A percentile compares a stretch with the other conserved stretches of the same genome.
Evolutionary conservation across 1,140 invertebrate species (phyloP).

Genomic region (Procambarus clarkii): DNA sequence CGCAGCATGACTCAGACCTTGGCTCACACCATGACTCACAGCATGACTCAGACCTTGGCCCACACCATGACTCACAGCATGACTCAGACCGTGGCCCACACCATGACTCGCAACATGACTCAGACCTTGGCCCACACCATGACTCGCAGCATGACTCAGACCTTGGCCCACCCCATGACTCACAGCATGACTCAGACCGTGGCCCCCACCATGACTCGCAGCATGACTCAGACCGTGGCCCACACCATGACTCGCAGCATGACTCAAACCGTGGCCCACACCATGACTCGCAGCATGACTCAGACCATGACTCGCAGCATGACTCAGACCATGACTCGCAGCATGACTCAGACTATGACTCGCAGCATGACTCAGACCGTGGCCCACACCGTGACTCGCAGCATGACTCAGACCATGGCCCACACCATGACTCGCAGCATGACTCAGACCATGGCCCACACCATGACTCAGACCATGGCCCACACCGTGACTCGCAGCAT

Average conservation of each 20-base stretch:
- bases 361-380: background rate
- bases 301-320: too few relatives aligned
- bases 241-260: too few relatives aligned
- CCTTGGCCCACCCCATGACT: background rate
- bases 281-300: too few relatives aligned
- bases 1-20: too few relatives aligned
- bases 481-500: background rate
- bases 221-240: too few relatives aligned
- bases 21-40: too few relatives aligned
- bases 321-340: too few relatives aligned
- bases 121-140: background rate
- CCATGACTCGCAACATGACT: background rate
- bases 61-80: background rate
- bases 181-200: too few relatives aligned
- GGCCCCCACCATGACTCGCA: too few relatives aligned
- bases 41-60: background rate
- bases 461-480: background rate
- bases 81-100: background rate
- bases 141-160: background rate
- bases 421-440: background rate
- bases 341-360: too few relatives aligned
- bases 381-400: background rate
- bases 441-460: background rate
- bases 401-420: too few relatives aligned
- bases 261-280: too few relatives aligned